These are phyloP conservation scores for Sphyrna mokarran DNA, from an alignment of 2,113 vertebrate species.

Conservation along the genomic window DNA sequence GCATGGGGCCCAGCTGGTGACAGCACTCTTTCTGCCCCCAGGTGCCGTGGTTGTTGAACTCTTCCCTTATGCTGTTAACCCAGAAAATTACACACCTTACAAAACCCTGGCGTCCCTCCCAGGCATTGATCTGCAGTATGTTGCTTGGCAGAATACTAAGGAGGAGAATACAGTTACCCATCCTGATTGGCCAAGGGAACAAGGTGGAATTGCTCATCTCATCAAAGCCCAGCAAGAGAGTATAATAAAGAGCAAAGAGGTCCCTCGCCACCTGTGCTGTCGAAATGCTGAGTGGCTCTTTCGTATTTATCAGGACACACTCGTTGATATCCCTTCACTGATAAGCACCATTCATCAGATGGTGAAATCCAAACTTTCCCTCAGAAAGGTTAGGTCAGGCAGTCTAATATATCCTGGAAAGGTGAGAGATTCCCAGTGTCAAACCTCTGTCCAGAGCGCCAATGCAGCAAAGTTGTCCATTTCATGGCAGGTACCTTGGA, in stretches of 20 bases:
- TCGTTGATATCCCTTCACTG: slow-evolving; percentile 77
- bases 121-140: slow-evolving; percentile 90
- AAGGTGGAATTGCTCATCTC: slow-evolving; percentile 85
- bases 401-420: slow-evolving; percentile 78
- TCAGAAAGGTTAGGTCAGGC: slow-evolving; percentile 63
- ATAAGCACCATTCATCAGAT: slow-evolving; percentile 66
- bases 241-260: slow-evolving; percentile 78
- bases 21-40: slow-evolving; percentile 82
- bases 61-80: slow-evolving; percentile 88
- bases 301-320: slow-evolving; percentile 94
- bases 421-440: slow-evolving; percentile 81
- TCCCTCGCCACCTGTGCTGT: slow-evolving; percentile 85
- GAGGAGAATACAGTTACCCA: slow-evolving; percentile 75
- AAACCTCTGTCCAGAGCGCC: slow-evolving; percentile 75
- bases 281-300: slow-evolving; percentile 96
- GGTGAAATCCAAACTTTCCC: slow-evolving; percentile 65
- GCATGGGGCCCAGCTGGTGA: slow-evolving; percentile 90
- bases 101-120: slow-evolving; percentile 83
- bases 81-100: slow-evolving; percentile 93
- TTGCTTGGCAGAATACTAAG: slow-evolving; percentile 78
- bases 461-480: slow-evolving; percentile 79
- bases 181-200: slow-evolving; percentile 84
- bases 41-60: slow-evolving; percentile 84
- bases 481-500: slow-evolving; percentile 96
- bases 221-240: slow-evolving; percentile 77